Evolutionary conservation across 2,113 vertebrate species (phyloP).

Genomic region (Origma solitaria): DNA sequence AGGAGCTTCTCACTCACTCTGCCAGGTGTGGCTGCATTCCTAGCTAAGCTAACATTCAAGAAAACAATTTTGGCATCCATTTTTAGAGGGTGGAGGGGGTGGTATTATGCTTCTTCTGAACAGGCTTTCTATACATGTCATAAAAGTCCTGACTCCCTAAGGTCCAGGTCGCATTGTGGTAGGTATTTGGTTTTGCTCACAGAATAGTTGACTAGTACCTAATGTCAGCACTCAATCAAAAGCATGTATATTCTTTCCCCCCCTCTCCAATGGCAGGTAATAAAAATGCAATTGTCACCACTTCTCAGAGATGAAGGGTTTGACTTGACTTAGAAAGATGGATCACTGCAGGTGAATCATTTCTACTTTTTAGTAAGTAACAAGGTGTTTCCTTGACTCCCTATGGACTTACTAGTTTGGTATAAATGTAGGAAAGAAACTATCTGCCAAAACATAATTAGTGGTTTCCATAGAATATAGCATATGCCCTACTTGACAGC

Average conservation of each 20-base stretch:
- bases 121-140: background rate
- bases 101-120: background rate
- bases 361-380: background rate
- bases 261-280: background rate
- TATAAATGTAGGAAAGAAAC: background rate
- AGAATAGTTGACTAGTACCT: background rate
- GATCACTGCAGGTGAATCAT: background rate
- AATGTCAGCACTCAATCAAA: background rate
- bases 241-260: rapidly evolving
- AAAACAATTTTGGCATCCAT: background rate
- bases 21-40: background rate
- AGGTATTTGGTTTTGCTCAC: background rate
- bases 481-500: background rate
- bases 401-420: background rate
- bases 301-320: background rate
- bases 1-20: background rate
- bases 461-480: background rate
- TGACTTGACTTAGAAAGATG: background rate
- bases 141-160: background rate
- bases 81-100: background rate
- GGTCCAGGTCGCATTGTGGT: background rate
- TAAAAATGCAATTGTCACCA: background rate
- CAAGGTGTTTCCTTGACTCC: background rate
- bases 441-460: background rate
- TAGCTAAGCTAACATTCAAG: background rate